These are phyloP conservation scores for Diabrotica virgifera DNA, from an alignment of 1,140 invertebrate species.

Conservation along the genomic window DNA sequence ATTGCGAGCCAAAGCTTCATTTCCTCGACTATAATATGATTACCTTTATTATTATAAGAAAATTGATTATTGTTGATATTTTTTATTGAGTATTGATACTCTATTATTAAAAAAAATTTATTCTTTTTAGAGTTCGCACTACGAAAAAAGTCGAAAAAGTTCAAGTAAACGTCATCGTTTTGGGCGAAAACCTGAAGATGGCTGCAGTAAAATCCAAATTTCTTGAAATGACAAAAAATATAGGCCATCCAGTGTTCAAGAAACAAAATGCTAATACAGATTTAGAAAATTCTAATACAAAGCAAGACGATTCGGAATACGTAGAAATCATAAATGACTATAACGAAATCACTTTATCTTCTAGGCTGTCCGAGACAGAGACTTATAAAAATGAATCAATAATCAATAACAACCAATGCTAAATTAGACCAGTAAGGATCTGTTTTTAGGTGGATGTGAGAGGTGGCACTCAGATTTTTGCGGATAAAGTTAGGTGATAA, in stretches of 20 bases:
- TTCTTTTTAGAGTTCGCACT: conserved; percentile 2
- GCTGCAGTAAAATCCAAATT: conserved; percentile 17
- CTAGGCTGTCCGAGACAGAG: too few relatives aligned
- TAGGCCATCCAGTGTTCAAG: conserved; percentile 15
- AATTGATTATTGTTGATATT: too few relatives aligned
- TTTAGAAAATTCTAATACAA: not conserved
- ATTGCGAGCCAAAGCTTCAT: too few relatives aligned
- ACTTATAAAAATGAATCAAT: too few relatives aligned
- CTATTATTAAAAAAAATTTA: not conserved
- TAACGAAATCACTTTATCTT: not conserved
- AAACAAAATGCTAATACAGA: conserved; percentile 10
- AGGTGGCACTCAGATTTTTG: too few relatives aligned
- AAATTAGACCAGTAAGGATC: too few relatives aligned
- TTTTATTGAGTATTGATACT: too few relatives aligned
- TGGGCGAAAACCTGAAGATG: conserved; percentile 11
- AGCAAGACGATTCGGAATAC: conserved; percentile 8
- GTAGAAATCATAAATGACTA: conserved; percentile 15
- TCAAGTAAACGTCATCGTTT: conserved; percentile 27
- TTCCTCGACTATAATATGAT: too few relatives aligned
- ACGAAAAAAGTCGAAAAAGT: not conserved
- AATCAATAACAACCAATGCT: too few relatives aligned
- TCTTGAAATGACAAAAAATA: conserved; percentile 25
- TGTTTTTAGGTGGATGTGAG: too few relatives aligned
- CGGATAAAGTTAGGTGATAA: too few relatives aligned
- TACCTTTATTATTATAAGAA: too few relatives aligned